Base-by-base conservation (phyloP, 2,888 invertebrate species). In the Chloroclystis v-ata region DNA sequence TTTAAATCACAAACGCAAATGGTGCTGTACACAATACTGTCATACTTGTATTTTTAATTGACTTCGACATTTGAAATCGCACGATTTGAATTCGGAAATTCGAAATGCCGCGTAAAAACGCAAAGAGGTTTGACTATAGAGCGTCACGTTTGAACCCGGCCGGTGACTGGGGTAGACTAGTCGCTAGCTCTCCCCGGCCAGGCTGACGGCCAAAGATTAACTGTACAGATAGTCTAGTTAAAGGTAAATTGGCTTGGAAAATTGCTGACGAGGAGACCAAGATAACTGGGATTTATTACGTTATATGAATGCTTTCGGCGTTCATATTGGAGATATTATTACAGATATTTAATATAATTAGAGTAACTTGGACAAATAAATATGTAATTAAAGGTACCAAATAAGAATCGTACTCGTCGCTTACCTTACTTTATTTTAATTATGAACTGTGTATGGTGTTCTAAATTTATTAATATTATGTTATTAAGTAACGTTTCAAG, bases 161-260 rank as follows among this genome's bases (percentile, higher is more conserved):
- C 72, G 71, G 69, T 69, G 70, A 85, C 85, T 84, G 83, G 83
- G 82, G 78, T 75, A 72, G 71, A 69, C 50, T 45, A 46, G 38
- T 41, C 63, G 71, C 67, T 74, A 78, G 81, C 80, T 79, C 69
- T 69, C 74, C 80, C 84, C 78, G 84, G 85, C 79, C 85, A 76
- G 78, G 72, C 82, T 75, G 59, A 47, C 37, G 29, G 71, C 49
- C 84, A 85, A 68, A 81, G 75, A 84, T 49, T 71, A 72, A n/a
- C 28, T 8, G 10, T 1, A 35, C 43, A 65, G 63, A 70, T 12
- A 35, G 3, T 28, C 12, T 9, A 47, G 10, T 41, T 24, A 28
- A 13, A 26, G 30, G 40, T 28, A 49, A 49, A 49, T 29, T 12
- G 32, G 28, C 26, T 30, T n/a, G 14, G 6, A 24, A 35, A 35